Evolutionary conservation across 2,888 invertebrate genomes (phyloP).

Genomic region (Drosophila kambysellisi): DNA sequence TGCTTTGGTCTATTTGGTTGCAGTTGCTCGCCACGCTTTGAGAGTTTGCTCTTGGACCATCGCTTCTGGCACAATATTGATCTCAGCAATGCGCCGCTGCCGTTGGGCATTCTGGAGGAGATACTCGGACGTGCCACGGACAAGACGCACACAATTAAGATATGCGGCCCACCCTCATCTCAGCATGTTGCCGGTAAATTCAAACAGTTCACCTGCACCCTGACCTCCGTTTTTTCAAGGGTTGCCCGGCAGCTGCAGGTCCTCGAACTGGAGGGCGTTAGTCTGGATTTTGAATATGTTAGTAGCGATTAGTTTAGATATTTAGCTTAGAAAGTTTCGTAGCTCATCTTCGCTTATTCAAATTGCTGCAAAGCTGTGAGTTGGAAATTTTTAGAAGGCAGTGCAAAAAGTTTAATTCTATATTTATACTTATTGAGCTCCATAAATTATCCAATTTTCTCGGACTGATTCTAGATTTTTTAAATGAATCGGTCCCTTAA

Average conservation of each 20-base stretch:
- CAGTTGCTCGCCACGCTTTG: constrained; percentile 83
- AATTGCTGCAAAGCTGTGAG: background rate
- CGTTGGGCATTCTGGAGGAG: constrained; percentile 77
- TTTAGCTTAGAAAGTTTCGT: background rate
- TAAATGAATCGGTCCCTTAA: background rate
- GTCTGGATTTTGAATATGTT: constrained; percentile 83
- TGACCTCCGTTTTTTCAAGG: constrained; percentile 73
- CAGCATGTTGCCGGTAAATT: constrained; percentile 77
- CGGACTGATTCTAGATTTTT: background rate
- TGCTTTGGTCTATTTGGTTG: constrained; percentile 7
- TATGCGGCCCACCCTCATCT: constrained; percentile 80
- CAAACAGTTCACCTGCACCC: constrained; percentile 75
- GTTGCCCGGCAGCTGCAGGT: constrained; percentile 74
- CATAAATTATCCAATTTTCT: background rate
- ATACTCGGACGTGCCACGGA: constrained; percentile 78
- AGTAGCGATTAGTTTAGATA: constrained; percentile 11
- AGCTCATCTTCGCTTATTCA: background rate
- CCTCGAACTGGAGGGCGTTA: constrained; percentile 82
- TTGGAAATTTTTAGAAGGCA: background rate
- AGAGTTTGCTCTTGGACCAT: constrained; percentile 80
- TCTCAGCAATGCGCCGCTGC: constrained; percentile 75
- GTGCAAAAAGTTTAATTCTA: background rate
- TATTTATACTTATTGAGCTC: background rate
- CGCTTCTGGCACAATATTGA: constrained; percentile 84
- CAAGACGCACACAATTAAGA: constrained; percentile 81